phyloP scores from a whole-genome alignment of 2,797 vertebrate genomes.

The Muraenolepis orangiensis region DNA sequence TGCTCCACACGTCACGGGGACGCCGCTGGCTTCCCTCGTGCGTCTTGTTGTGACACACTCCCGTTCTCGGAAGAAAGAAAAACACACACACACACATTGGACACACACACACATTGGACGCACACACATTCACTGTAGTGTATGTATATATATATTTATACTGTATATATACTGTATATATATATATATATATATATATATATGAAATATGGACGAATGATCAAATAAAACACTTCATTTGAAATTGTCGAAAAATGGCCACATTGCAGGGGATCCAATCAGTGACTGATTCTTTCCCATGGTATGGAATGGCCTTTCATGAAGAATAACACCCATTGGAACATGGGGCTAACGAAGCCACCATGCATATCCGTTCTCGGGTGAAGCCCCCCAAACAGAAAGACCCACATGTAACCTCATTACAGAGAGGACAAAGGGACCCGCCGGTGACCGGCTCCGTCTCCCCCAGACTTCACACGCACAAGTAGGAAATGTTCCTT shows the following conservation, averaged over 20 bases:
- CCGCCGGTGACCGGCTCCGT: conserved; percentile 31
- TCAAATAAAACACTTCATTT: background rate
- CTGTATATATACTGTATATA: too few relatives aligned
- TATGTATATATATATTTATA: too few relatives aligned
- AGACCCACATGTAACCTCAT: conserved; percentile 27
- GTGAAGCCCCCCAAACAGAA: conserved; percentile 42
- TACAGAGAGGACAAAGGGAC: conserved; percentile 29
- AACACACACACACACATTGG: too few relatives aligned
- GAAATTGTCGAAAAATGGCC: background rate
- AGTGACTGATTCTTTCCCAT: conserved; percentile 28
- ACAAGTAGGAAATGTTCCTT: conserved; percentile 14
- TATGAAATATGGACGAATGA: background rate
- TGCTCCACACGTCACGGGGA: conserved; percentile 28
- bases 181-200: too few relatives aligned
- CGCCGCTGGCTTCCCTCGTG: conserved; percentile 30
- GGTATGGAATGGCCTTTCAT: conserved; percentile 19
- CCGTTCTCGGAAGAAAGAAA: conserved; percentile 19
- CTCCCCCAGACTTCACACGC: conserved; percentile 36
- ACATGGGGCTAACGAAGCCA: conserved; percentile 30
- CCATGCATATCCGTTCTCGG: conserved; percentile 30
- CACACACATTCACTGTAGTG: too few relatives aligned
- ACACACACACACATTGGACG: too few relatives aligned
- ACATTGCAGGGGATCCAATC: conserved; percentile 10
- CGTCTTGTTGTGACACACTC: conserved; percentile 39
- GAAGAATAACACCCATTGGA: conserved; percentile 21